Evolutionary conservation across 2,888 invertebrate species (phyloP).

Genomic region (Peribatodes rhomboidaria): DNA sequence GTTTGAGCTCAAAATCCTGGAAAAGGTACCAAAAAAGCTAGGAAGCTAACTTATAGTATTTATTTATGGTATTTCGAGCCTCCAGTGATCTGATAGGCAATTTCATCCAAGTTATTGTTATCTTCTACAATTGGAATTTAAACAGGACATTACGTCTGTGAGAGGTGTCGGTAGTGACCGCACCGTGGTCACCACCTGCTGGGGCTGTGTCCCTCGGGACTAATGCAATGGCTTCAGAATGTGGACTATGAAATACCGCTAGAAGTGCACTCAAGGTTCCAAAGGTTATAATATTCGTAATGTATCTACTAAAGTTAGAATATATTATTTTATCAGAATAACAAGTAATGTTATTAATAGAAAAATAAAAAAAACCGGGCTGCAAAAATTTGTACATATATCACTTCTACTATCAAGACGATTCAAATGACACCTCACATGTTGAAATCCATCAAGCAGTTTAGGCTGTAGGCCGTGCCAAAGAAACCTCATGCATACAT

Average conservation of each 20-base stretch:
- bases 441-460: no score
- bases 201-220: conserved; percentile 26
- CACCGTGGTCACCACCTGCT: conserved; percentile 43
- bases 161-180: conserved; percentile 40
- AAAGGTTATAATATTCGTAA: no score
- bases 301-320: no score
- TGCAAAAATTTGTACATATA: no score
- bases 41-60: not conserved
- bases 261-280: not conserved
- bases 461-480: no score
- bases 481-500: no score
- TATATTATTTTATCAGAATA: no score
- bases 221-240: conserved; percentile 9
- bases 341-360: no score
- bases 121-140: conserved; percentile 41
- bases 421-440: no score
- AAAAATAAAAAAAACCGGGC: no score
- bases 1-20: not conserved
- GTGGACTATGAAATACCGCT: not conserved
- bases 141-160: conserved; percentile 40
- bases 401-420: no score
- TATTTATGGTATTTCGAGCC: conserved; percentile 22
- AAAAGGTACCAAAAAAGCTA: not conserved
- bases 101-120: conserved; percentile 34
- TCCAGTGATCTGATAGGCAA: conserved; percentile 27